phyloP scores from a whole-genome alignment of 2,113 vertebrate genomes.

The Eolophus roseicapilla region DNA sequence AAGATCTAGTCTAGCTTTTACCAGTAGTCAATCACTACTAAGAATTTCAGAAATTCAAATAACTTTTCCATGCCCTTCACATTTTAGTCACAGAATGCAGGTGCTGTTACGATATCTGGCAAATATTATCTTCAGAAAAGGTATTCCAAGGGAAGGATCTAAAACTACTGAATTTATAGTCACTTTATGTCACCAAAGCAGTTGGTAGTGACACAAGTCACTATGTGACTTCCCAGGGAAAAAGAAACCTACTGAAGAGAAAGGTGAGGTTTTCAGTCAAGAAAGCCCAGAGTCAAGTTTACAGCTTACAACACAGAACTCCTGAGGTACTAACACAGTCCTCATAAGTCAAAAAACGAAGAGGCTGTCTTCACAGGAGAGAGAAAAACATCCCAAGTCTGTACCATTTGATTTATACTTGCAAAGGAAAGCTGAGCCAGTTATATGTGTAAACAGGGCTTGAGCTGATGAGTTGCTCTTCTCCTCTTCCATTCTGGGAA shows the following conservation, averaged over 20 bases:
- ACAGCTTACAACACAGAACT: neutral
- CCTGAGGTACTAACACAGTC: constrained; percentile 4
- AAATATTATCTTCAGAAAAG: neutral
- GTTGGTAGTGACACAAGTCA: neutral
- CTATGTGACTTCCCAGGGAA: neutral
- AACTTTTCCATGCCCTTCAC: neutral
- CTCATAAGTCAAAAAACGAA: constrained; percentile 37
- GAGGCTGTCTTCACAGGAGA: constrained; percentile 67
- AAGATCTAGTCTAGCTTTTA: neutral
- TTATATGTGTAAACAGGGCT: constrained; percentile 61
- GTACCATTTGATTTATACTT: constrained; percentile 67
- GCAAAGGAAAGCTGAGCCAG: constrained; percentile 57
- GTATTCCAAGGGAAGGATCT: neutral
- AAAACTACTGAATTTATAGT: neutral
- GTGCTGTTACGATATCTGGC: neutral
- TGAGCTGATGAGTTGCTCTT: constrained; percentile 64
- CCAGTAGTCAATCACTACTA: neutral
- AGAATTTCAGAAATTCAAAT: neutral
- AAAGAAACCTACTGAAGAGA: neutral
- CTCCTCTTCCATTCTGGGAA: constrained; percentile 74
- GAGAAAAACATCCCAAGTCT: constrained; percentile 72
- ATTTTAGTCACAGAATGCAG: neutral
- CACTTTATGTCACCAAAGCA: neutral
- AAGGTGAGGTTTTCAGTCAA: neutral
- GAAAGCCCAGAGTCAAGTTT: constrained; percentile 17